Evolutionary conservation across 2,113 vertebrate species (phyloP).

Genomic region (Lophura nycthemera): DNA sequence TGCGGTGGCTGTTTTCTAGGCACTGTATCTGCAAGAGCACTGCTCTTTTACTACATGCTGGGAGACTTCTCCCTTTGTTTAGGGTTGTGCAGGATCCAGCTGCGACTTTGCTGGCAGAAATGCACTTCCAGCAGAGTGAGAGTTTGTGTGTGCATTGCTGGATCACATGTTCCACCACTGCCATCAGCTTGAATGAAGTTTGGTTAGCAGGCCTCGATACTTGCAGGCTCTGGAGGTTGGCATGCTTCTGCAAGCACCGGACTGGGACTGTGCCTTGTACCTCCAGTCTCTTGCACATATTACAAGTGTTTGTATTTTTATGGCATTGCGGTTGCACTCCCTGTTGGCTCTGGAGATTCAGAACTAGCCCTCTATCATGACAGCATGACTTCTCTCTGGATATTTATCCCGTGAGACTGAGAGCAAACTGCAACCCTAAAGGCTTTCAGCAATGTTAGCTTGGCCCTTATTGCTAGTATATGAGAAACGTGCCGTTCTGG

Average conservation of each 20-base stretch:
- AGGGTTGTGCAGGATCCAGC: background rate
- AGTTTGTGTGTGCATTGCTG: background rate
- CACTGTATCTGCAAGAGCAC: background rate
- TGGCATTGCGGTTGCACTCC: conserved; percentile 9
- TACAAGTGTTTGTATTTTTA: conserved; percentile 1
- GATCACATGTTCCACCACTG: background rate
- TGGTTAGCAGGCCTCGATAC: background rate
- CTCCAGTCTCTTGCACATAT: background rate
- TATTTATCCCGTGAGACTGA: background rate
- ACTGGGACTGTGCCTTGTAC: background rate
- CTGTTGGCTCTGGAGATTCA: background rate
- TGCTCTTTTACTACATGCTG: background rate
- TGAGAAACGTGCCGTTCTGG: background rate
- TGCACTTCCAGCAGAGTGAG: background rate
- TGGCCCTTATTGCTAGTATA: background rate
- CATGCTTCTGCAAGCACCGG: background rate
- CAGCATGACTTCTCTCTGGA: background rate
- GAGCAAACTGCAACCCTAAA: conserved; percentile 13
- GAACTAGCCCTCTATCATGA: background rate
- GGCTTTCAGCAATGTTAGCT: background rate
- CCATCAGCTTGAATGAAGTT: background rate
- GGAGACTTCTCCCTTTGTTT: background rate
- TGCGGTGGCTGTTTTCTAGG: background rate
- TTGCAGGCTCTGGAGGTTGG: background rate
- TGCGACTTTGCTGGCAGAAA: background rate